Conservation (phyloP, 2,113 vertebrate genomes). For the Vombatus ursinus region DNA sequence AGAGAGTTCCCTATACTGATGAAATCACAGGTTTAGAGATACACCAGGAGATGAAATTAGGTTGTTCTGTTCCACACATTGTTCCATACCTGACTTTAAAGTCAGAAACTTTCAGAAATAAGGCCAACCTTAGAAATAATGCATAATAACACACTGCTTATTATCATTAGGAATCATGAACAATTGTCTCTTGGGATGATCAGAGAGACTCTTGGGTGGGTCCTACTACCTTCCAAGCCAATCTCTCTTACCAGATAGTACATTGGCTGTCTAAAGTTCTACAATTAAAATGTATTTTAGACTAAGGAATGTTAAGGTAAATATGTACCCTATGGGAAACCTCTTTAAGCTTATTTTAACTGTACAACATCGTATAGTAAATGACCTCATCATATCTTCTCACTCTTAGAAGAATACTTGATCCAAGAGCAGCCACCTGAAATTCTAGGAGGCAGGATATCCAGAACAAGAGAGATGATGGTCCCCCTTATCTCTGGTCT, state of each 20-base stretch:
- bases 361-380: not conserved
- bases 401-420: not conserved
- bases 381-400: not conserved
- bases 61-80: not conserved
- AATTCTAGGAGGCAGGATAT: not conserved
- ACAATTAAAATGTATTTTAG: not conserved
- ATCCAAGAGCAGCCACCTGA: not conserved
- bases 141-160: not conserved
- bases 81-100: not conserved
- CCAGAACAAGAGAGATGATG: not conserved
- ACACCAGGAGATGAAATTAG: not conserved
- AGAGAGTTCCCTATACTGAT: not conserved
- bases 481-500: not conserved
- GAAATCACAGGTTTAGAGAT: not conserved
- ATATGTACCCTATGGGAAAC: not conserved
- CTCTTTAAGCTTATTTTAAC: not conserved
- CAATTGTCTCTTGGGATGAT: not conserved
- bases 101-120: not conserved
- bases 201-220: not conserved
- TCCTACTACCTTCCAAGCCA: not conserved
- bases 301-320: not conserved
- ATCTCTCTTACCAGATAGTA: not conserved
- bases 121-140: not conserved
- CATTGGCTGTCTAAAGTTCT: not conserved
- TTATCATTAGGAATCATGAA: not conserved